Conservation (phyloP, 2,888 invertebrate species). For the Morinoia aosen region DNA sequence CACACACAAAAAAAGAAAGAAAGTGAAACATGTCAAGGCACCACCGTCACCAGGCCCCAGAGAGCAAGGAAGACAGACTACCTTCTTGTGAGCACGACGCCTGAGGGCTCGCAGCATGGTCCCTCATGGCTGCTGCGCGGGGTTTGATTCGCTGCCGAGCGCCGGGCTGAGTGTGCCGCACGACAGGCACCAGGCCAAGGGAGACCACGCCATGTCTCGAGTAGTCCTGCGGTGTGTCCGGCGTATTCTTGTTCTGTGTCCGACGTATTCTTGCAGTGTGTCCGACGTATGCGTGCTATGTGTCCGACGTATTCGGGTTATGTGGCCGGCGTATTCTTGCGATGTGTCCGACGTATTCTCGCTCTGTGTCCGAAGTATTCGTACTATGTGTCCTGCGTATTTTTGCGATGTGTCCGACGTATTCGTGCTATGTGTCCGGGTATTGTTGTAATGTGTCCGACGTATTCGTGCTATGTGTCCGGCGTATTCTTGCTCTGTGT, state of each 20-base stretch:
- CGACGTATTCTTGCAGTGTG: neutral
- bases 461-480: too few species aligned
- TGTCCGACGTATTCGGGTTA: neutral
- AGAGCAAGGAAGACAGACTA: neutral
- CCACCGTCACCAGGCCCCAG: neutral
- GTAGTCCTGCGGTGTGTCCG: too few species aligned
- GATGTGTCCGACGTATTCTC: too few species aligned
- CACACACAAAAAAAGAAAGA: neutral
- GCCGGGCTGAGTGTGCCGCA: neutral
- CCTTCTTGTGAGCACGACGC: conserved; percentile 42
- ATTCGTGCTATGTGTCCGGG: too few species aligned
- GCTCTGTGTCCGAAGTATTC: too few species aligned
- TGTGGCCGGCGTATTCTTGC: too few species aligned
- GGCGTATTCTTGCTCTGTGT: neutral
- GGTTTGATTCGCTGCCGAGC: neutral
- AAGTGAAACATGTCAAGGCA: neutral
- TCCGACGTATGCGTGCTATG: neutral
- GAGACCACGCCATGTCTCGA: neutral
- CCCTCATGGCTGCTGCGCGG: neutral
- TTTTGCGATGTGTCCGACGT: too few species aligned
- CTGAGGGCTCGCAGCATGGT: conserved; percentile 28
- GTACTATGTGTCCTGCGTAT: too few species aligned
- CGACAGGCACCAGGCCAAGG: neutral
- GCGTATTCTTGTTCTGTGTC: neutral
- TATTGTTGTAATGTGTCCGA: too few species aligned